phyloP scores from a whole-genome alignment of 92 coral and sea anemone species.

The Porites divaricata region DNA sequence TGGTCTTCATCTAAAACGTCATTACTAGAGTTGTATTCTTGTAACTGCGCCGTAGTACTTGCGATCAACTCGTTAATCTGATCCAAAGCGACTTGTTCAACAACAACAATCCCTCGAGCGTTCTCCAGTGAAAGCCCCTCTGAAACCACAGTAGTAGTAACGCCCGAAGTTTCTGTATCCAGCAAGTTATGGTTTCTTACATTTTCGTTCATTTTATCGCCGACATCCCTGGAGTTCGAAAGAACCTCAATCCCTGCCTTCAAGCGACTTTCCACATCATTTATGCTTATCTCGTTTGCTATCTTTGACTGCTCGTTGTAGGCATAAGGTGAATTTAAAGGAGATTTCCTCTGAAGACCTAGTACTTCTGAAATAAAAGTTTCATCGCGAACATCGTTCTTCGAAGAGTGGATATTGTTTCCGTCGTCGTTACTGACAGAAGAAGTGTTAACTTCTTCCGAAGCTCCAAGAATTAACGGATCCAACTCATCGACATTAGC shows the following conservation, averaged over 20 bases:
- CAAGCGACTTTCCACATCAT: neutral
- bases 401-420: conserved; percentile 10
- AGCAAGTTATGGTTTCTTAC: neutral
- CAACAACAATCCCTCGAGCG: conserved; percentile 68
- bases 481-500: conserved; percentile 42
- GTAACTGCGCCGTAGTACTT: conserved; percentile 7
- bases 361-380: conserved; percentile 7
- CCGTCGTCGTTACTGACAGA: conserved; percentile 28
- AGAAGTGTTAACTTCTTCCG: conserved; percentile 81
- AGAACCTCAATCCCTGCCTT: neutral
- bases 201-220: conserved; percentile 7
- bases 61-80: conserved; percentile 67
- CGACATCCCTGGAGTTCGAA: neutral
- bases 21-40: conserved; percentile 26
- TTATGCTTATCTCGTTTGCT: conserved; percentile 9
- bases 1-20: neutral
- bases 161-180: conserved; percentile 34
- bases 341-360: conserved; percentile 29
- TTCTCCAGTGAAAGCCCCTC: conserved; percentile 40
- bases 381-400: conserved; percentile 14
- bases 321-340: conserved; percentile 35
- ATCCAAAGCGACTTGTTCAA: conserved; percentile 83
- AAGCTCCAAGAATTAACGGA: conserved; percentile 80
- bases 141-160: conserved; percentile 35
- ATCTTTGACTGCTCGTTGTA: conserved; percentile 35